Evolutionary conservation across 2,888 invertebrate species (phyloP), one percentile per base, ranked within the genome.

Genomic region (Cheilosia urbana): DNA sequence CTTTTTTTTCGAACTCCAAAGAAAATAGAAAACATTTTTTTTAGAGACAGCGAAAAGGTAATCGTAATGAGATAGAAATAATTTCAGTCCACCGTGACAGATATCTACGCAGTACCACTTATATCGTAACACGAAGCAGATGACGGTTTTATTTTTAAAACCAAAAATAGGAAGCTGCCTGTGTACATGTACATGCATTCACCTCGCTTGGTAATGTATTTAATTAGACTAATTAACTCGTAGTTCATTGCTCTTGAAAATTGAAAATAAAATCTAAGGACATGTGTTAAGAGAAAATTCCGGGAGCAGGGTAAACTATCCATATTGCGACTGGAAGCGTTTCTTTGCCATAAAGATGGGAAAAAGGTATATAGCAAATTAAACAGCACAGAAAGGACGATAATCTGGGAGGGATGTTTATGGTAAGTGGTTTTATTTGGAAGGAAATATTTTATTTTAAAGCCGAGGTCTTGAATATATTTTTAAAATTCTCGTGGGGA

Each of bases 181-280:
- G 49, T 68, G 15, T 34, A 34, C 24, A 42, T 68, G 15, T 34
- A 34, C 24, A 42, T 47, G 19, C 21, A 30, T 37, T 45, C 6
- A 15, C 37, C 27, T 40, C 37, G 11, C 21, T 51, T 37, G 17
- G 69, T 68, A 79, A 58, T 68, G 72, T 76, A 62, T 71, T 62
- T 81, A 80, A 85, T 85, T 85, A 77, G 72, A 81, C 76, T 85
- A 81, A 85, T 85, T 76, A 76, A 85, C 76, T 63, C 19, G 57
- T 71, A 85, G 85, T 85, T 85, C 85, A 76, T 77, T 85, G 85
- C 80, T 72, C 85, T 85, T 81, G 85, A 81, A 85, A 81, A 72
- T 77, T 15, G 19, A 81, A 85, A 80, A 80, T 80, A 84, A 75
- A 76, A 51, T 24, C 77, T 82, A 72, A 80, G 76, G 80, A 85